Evolutionary conservation across 2,888 invertebrate species (phyloP), one percentile per base, ranked within the genome.

Genomic region (Hemistola chrysoprasaria): DNA sequence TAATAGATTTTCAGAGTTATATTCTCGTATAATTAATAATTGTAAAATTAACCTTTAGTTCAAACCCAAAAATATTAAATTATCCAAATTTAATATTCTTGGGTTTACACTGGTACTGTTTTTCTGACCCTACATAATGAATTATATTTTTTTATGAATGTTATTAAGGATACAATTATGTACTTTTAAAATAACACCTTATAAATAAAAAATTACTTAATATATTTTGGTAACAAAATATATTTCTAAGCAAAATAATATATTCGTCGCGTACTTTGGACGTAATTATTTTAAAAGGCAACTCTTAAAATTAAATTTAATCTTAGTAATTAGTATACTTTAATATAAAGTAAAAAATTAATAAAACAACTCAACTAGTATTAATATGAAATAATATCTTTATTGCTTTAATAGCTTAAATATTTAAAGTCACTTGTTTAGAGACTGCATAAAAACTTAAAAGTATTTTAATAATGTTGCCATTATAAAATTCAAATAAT

Each of bases 291-390:
- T 56, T 53, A 69, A 70, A 79, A 78, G 82, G 75, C 79, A 54
- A 69, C 44, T 10, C 77, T 82, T 82, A 78, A 29, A 59, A 50
- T 67, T 78, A 76, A 63, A 58, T 36, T 27, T 20, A 8, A 8
- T 8, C 6, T 8, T 16, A 39, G 8, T 24, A 59, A 60, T 62
- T 54, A 47, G 41, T 59, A 71, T 67, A 80, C 74, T 78, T 79
- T 78, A 79, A 78, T 78, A 73, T 79, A 80, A 81, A 81, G 76
- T 78, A 81, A 77, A 56, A 43, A 40, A 51, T 40, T 53, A 48
- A 45, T 50, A 53, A 53, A 16, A n/a, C n/a, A n/a, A n/a, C n/a
- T n/a, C n/a, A n/a, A n/a, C n/a, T n/a, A n/a, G n/a, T n/a, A n/a
- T n/a, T n/a, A 16, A 16, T 16, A 4, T 16, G 2, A 16, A 16